phyloP scores from a whole-genome alignment of 2,888 invertebrate species.

The Automeris io region DNA sequence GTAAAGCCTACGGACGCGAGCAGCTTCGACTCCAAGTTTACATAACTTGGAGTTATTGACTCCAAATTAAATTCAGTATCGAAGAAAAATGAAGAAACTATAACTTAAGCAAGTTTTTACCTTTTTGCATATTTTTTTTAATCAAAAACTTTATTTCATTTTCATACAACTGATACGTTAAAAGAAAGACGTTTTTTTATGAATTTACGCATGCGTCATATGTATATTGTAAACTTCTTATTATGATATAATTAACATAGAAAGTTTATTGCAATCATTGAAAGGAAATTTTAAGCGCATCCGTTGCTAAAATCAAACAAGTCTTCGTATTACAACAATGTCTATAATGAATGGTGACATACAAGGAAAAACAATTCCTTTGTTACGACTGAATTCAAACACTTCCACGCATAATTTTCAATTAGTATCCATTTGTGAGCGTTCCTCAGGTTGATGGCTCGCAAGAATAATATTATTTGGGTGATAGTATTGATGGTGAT shows the following conservation, averaged over 20 bases:
- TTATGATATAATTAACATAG: not conserved
- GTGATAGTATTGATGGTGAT: not conserved
- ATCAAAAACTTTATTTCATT: no score
- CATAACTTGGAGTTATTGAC: no score
- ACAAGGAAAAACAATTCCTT: constrained; percentile 7
- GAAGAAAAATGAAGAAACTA: no score
- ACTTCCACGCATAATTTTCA: not conserved
- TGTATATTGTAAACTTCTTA: not conserved
- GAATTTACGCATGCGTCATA: not conserved
- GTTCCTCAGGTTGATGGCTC: constrained; percentile 8
- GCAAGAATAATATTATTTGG: not conserved
- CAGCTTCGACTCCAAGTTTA: no score
- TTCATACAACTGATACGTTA: no score
- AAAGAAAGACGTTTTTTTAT: not conserved
- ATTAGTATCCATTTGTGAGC: constrained; percentile 5
- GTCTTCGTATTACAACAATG: constrained; percentile 3
- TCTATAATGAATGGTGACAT: constrained; percentile 1
- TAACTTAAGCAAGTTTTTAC: no score
- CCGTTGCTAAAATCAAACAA: constrained; percentile 6
- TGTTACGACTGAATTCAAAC: constrained; percentile 7
- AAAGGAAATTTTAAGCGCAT: not conserved
- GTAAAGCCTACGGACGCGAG: no score
- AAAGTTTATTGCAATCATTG: not conserved
- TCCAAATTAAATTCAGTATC: no score
- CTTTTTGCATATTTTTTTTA: no score